Evolutionary conservation across 2,113 vertebrate species (phyloP), one percentile per base, ranked within the genome.

Genomic region (Platysteira castanea): DNA sequence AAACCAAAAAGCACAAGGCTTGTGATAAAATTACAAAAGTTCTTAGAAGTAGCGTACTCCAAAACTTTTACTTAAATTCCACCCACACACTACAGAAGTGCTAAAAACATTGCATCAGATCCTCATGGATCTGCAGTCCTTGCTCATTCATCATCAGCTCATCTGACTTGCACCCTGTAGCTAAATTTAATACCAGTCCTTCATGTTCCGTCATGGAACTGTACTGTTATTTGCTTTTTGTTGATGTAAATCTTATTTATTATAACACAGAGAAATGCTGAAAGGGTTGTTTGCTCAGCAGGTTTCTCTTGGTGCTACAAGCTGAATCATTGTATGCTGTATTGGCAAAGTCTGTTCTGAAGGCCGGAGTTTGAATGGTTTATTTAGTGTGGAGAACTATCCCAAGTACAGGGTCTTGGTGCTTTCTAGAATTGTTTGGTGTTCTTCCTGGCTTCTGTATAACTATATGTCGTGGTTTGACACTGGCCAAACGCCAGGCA

Each of bases 111-210:
- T 93, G 47, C 56, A 73, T 54, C 60, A 91, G 59, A 91, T 93
- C 56, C 64, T 78, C 37, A 15, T 54, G 85, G 82, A 76, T 85
- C n/a, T 83, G 71, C 46, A 96, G 22, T 57, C 57, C 70, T 93
- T 91, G 84, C 67, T 95, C 91, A 95, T 93, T 89, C 89, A 89
- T 81, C 89, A 95, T 60, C 91, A 91, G n/a, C 52, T 84, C 91
- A 91, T 91, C 89, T 93, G 95, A 96, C 88, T 92, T 96, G 79
- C 59, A 81, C 82, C 71, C 37, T 21, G 35, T 12, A 77, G 63
- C 82, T 94, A 90, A 93, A 90, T 88, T 95, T 94, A 84, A 71
- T 49, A 52, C 31, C 30, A 35, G 42, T 71, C 67, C 75, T 81
- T 92, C 56, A 24, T 94, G 47, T 88, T 94, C 71, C 60, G 10